These are phyloP conservation scores for Pemphredon lugubris DNA, from an alignment of 2,888 invertebrate genomes.

Conservation along the genomic window DNA sequence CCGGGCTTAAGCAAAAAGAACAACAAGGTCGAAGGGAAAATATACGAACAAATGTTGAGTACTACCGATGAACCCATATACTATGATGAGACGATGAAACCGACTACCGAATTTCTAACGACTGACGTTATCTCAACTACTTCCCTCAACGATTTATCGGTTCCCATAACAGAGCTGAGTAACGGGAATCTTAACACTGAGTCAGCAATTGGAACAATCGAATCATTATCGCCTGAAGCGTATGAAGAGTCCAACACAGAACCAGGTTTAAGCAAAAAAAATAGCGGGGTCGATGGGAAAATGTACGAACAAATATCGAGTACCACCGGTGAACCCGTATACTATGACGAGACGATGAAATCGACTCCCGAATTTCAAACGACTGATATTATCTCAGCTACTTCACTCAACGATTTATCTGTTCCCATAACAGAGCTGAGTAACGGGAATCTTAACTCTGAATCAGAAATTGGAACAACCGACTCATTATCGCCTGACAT, in stretches of 20 bases:
- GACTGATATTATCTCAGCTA: neutral
- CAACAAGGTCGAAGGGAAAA: neutral
- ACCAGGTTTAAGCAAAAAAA: neutral
- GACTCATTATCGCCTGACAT: no score
- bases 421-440: no score
- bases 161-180: no score
- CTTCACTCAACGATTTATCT: neutral
- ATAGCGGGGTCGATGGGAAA: neutral
- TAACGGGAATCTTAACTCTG: neutral
- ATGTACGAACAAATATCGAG: neutral
- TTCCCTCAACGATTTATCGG: no score
- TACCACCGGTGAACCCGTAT: neutral
- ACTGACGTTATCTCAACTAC: neutral
- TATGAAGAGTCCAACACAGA: neutral
- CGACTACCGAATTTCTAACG: neutral
- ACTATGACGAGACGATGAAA: neutral
- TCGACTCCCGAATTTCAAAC: neutral
- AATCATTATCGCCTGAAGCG: neutral
- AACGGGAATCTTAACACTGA: neutral
- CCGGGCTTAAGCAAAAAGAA: neutral
- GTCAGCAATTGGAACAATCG: no score
- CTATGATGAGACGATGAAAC: neutral
- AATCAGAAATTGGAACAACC: neutral
- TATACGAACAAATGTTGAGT: neutral
- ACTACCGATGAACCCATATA: neutral